Evolutionary conservation across 92 coral and sea anemone species (phyloP), one percentile per base, ranked within the genome.

Genomic region (Metridium senile): DNA sequence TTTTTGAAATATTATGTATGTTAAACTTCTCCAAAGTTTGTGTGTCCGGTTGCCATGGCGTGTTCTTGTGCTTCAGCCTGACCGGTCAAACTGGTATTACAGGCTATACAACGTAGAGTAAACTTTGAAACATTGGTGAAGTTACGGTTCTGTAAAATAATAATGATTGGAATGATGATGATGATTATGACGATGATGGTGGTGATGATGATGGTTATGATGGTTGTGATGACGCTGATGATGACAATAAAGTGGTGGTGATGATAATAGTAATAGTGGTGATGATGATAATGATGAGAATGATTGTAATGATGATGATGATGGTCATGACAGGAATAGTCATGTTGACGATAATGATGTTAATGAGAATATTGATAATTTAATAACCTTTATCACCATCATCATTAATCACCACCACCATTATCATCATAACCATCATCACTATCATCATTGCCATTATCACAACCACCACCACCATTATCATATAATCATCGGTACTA

Each of bases 11-110:
- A 13, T 54, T 54, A 54, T n/a, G n/a, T n/a, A 7, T 53, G 71
- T 81, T 75, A 95, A 30, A 89, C 97, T 70, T 96, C 99, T 27
- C 97, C 99, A 75, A 93, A 96, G 75, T 93, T 93, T 22, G 82
- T 82, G 70, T 96, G 99, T 8, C 93, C 95, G 20, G 99, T 92
- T 16, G 90, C 62, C 25, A 77, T 69, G 34, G 99, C 99, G 51
- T 96, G 97, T 64, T 82, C 78, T 33, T 68, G 90, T 11, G 93
- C 97, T 8, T 85, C 97, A 35, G 52, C 80, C 52, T 96, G 99
- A 0, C 99, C 99, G 19, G 82, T 74, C 33, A 96, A 85, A 19
- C 85, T 91, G 16, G 85, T 73, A 18, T 80, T 73, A 33, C 99
- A 96, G 23, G 88, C 97, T 13, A 96, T 82, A 53, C 98, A 94